phyloP scores from a whole-genome alignment of 2,113 vertebrate genomes.

The Gobius niger region DNA sequence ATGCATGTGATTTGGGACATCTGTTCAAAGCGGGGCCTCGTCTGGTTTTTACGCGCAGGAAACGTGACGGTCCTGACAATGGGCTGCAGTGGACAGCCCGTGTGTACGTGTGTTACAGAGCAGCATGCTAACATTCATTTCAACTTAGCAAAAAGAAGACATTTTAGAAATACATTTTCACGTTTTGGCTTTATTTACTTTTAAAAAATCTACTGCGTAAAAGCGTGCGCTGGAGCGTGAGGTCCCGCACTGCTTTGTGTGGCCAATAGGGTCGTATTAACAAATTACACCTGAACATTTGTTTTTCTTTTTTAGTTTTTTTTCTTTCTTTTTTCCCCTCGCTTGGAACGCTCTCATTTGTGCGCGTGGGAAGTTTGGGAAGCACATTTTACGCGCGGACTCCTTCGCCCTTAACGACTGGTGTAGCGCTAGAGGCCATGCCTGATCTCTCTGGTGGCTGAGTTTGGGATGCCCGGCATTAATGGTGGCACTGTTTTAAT shows the following conservation, averaged over 20 bases:
- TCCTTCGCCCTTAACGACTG: not conserved
- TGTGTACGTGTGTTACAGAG: not conserved
- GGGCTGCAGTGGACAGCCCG: not conserved
- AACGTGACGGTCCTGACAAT: conserved; percentile 6
- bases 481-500: not conserved
- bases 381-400: not conserved
- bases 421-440: not conserved
- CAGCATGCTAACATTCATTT: no score
- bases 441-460: not conserved
- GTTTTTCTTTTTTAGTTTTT: not conserved
- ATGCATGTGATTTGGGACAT: conserved; percentile 13
- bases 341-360: no score
- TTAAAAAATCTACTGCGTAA: conserved; percentile 1
- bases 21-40: conserved; percentile 4
- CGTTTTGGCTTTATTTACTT: not conserved
- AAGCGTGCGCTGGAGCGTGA: not conserved
- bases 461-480: not conserved
- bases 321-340: not conserved
- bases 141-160: no score
- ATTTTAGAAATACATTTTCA: no score
- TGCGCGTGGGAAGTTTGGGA: not conserved
- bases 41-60: conserved; percentile 2
- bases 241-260: not conserved
- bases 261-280: not conserved
- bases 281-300: no score